Percentiles rank a stretch among this genome's conserved stretches.
These are phyloP conservation scores for Tetramorium simillimum DNA, from an alignment of 1,140 invertebrate genomes.

Conservation along the genomic window DNA sequence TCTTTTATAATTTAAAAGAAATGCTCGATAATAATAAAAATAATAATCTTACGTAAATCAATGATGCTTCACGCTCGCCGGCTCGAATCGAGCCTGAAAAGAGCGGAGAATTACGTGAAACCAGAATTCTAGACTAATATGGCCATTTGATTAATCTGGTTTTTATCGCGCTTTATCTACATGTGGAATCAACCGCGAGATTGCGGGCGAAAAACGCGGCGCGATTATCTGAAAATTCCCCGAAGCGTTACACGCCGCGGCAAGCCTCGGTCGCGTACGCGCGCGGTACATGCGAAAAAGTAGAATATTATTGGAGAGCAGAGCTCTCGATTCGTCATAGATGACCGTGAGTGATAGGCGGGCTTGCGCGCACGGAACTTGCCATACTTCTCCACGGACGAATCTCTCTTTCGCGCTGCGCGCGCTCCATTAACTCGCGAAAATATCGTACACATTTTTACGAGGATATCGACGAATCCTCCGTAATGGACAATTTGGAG, in stretches of 20 bases:
- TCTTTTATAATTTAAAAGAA: neutral
- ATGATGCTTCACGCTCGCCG: neutral
- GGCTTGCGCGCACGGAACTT: constrained; percentile 38
- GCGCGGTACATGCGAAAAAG: constrained; percentile 44
- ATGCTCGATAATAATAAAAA: neutral
- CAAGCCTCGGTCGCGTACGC: constrained; percentile 42
- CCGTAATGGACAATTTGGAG: constrained; percentile 45
- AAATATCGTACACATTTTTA: constrained; percentile 47
- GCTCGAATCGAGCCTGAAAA: constrained; percentile 11
- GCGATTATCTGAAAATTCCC: constrained; percentile 61
- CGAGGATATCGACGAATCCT: constrained; percentile 17
- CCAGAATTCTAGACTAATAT: constrained; percentile 53
- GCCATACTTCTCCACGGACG: constrained; percentile 18
- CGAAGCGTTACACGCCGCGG: constrained; percentile 44
- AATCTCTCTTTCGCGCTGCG: constrained; percentile 20
- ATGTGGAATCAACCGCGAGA: constrained; percentile 52
- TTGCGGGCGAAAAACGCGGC: constrained; percentile 53
- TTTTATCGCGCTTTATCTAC: constrained; percentile 58
- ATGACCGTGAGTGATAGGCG: constrained; percentile 58
- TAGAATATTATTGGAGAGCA: constrained; percentile 57
- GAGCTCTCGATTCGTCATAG: constrained; percentile 59
- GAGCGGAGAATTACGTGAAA: constrained; percentile 32
- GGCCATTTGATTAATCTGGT: constrained; percentile 57
- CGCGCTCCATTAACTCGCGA: constrained; percentile 41
- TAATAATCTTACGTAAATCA: neutral